These are phyloP conservation scores for Drosophila repletoides DNA, from an alignment of 1,140 invertebrate species.

Conservation along the genomic window DNA sequence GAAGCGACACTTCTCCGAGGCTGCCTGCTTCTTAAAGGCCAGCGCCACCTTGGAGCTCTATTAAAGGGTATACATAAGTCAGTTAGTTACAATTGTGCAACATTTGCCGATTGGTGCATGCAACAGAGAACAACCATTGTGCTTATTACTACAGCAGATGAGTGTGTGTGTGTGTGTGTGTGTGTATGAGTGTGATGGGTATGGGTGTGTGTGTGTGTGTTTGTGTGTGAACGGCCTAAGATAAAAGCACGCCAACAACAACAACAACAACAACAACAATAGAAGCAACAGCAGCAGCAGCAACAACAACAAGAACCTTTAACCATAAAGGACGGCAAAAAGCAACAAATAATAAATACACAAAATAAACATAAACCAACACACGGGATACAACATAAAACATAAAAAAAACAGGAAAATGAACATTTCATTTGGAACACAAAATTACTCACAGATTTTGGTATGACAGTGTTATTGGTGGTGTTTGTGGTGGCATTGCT, in stretches of 20 bases:
- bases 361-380: conserved; percentile 14
- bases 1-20: conserved; percentile 92
- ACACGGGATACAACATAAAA: no score
- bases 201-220: conserved; percentile 13
- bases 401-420: no score
- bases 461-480: conserved; percentile 79
- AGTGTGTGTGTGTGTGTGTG: conserved; percentile 9
- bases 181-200: conserved; percentile 5
- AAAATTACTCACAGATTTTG: conserved; percentile 86
- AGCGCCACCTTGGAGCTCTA: conserved; percentile 85
- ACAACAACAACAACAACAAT: conserved; percentile 18
- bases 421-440: conserved; percentile 26
- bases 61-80: background rate
- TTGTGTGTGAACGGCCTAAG: conserved; percentile 24
- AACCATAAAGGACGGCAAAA: conserved; percentile 3
- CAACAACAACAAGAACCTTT: conserved; percentile 11
- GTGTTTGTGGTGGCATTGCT: conserved; percentile 59
- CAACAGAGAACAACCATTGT: conserved; percentile 3
- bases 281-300: conserved; percentile 11
- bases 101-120: background rate
- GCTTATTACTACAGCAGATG: conserved; percentile 33
- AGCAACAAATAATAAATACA: conserved; percentile 28
- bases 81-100: background rate
- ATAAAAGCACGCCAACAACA: conserved; percentile 37
- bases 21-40: conserved; percentile 85